phyloP scores from a whole-genome alignment of 2,888 invertebrate genomes.

The Drosophila anomalipes region DNA sequence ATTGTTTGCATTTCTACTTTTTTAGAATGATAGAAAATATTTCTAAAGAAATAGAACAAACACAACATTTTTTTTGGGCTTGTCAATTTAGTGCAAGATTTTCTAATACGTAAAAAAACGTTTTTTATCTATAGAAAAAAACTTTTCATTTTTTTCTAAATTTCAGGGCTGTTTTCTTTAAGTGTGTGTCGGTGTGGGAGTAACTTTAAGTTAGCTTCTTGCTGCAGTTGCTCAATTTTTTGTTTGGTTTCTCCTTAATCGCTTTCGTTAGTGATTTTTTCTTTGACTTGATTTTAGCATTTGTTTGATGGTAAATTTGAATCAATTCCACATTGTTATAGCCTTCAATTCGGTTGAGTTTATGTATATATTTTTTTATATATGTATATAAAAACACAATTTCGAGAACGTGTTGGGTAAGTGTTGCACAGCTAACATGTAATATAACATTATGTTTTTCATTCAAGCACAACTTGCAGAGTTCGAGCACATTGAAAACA shows the following conservation, averaged over 20 bases:
- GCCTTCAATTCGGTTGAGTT: neutral
- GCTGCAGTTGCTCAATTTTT: neutral
- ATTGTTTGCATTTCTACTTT: neutral
- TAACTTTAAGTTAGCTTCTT: neutral
- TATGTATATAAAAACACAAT: neutral
- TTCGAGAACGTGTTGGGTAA: conserved; percentile 13
- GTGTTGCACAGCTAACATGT: neutral
- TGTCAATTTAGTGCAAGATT: neutral
- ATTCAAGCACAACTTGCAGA: neutral
- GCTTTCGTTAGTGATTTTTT: neutral
- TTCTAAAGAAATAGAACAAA: too few relatives aligned
- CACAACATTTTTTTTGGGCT: neutral
- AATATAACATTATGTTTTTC: neutral
- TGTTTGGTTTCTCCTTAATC: neutral
- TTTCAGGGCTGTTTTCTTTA: neutral
- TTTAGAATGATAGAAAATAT: too few relatives aligned
- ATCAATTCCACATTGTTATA: conserved; percentile 12
- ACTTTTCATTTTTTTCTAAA: neutral
- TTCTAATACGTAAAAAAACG: neutral
- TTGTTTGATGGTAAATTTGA: neutral
- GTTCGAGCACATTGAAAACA: neutral
- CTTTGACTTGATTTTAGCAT: neutral
- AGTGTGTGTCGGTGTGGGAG: neutral
- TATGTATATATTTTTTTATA: neutral
- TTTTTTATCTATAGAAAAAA: neutral